Evolutionary conservation across 2,797 vertebrate genomes (phyloP), one percentile per base, ranked within the genome.

Genomic region (Urophycis tenuis): DNA sequence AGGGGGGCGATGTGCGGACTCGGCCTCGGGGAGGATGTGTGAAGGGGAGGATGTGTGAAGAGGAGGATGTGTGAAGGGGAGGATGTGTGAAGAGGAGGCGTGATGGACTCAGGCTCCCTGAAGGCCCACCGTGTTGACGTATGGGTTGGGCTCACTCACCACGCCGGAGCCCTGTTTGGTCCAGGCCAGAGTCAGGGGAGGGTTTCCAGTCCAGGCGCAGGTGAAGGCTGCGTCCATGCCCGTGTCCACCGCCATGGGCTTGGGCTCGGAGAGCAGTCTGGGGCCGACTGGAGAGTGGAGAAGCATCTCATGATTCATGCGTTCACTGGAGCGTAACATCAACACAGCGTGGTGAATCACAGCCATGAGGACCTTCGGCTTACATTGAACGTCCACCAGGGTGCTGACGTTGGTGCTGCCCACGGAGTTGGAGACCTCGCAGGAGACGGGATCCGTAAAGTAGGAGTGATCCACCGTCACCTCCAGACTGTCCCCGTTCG

Each of bases 391-490:
- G 22, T 97, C 95, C 41, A 96, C 94, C 73, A 95, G 92, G 0
- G 95, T 96, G 93, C 95, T 97, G 85, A 96, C 94, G 53, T 96
- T 97, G 84, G 95, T 95, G 88, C 93, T 96, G 32, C 96, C 96
- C 82, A 96, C 95, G 0, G 94, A 94, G 82, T 97, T 97, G 85
- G 94, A 94, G 84, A 96, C 96, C 84, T 97, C 95, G 2, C 96
- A 97, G 74, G 96, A 97, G 77, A 97, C 94, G 0, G 96, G 96
- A 77, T 95, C 95, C 0, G 95, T 97, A 89, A 96, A 95, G 85
- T 96, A 95, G 0, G 95, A 95, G 86, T 95, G 90, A 74, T 97
- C 96, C 7, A 95, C 95, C 0, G 92, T 94, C 72, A 94, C 93
- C 83, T 96, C 95, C 25, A 96, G 91, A 80, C 92, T 94, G 86